Conservation (phyloP, 2,888 invertebrate genomes). For the Aspidiotus rigidus region DNA sequence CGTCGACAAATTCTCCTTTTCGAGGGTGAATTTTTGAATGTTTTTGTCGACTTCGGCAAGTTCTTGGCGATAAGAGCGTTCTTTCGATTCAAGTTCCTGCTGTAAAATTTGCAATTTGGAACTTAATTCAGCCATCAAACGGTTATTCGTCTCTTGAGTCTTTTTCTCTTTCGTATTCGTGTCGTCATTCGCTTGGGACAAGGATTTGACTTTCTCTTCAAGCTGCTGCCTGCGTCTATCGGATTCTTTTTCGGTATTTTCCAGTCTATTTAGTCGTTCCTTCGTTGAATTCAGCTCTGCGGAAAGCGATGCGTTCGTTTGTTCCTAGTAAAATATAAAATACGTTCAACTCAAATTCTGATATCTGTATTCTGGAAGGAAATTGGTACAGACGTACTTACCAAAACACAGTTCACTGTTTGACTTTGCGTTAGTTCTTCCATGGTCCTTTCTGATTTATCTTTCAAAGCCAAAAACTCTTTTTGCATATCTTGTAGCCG, state of each 20-base stretch:
- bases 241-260: slow-evolving; percentile 6
- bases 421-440: slow-evolving; percentile 7
- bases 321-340: not conserved
- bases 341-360: not conserved
- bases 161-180: slow-evolving; percentile 11
- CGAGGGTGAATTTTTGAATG: slow-evolving; percentile 16
- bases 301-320: not conserved
- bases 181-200: not conserved
- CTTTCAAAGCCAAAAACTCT: slow-evolving; percentile 6
- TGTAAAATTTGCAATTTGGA: not conserved
- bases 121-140: not conserved
- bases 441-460: not conserved
- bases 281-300: not conserved
- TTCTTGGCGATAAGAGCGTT: not conserved
- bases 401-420: slow-evolving; percentile 18
- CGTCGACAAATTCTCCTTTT: slow-evolving; percentile 17
- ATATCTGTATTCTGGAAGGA: not conserved
- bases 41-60: slow-evolving; percentile 13
- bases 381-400: slow-evolving; percentile 10
- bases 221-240: not conserved
- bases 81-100: not conserved
- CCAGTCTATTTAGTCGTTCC: slow-evolving; percentile 8
- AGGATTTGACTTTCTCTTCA: not conserved
- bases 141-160: not conserved
- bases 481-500: not conserved